Base-by-base conservation (phyloP, 2,888 invertebrate species). In the Brenthis daphne region DNA sequence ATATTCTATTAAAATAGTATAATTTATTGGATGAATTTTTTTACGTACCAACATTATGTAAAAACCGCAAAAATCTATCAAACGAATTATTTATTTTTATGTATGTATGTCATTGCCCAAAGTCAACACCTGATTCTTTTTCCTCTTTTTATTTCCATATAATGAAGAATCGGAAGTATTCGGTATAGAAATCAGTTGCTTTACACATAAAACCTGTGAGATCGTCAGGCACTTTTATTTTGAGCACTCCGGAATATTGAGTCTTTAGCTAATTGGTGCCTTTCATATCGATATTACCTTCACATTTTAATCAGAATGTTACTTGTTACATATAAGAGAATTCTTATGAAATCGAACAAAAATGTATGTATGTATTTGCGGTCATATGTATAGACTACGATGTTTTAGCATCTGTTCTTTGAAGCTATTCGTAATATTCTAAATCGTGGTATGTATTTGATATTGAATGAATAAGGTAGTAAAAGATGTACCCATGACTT, bases 181-280 rank as follows among this genome's bases (percentile, higher is more conserved):
- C 12, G 29, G 29, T 60, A 60, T 60, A 60, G 60, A 60, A 60
- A 60, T 50, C 29, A 50, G 60, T 60, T 50, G 60, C 37, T 43
- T 43, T 43, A 43, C 37, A 43, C 37, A 43, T 43, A 43, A 50
- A 60, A 60, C 29, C 58, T 57, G 37, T 20, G 48, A 50, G 29
- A 48, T 29, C 48, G 60, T 12, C 51, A 24, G 13, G 56, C 48
- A 68, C 60, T 69, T 69, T 67, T 63, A 58, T 58, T 68, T 53
- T 68, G 50, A 69, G 74, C 73, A 75, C 78, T 77, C 74, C 76
- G 70, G 67, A 74, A 75, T 77, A 78, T 78, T 76, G 75, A 74
- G 68, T 70, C 75, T 76, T 78, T 75, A 73, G 70, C 75, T 77
- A 77, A 78, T 78, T 78, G 78, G 72, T 58, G 56, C 60, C 71